Conservation (phyloP, 2,888 invertebrate species). For the Meghimatium bilineatum region DNA sequence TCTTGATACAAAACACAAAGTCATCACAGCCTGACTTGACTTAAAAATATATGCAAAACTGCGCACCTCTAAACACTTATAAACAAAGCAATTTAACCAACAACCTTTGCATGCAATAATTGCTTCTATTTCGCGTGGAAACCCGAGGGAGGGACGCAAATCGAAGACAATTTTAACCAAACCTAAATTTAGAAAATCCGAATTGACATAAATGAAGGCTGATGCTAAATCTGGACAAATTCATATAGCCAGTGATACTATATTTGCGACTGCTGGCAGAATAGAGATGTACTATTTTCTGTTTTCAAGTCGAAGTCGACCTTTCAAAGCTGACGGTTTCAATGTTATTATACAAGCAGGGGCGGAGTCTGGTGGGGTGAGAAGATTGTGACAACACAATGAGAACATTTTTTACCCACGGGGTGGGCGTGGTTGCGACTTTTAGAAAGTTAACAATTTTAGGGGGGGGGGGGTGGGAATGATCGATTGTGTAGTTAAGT, state of each 20-base stretch:
- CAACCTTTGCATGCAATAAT: background rate
- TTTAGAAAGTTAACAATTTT: background rate
- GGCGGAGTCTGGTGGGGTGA: background rate
- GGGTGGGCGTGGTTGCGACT: background rate
- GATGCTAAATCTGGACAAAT: constrained; percentile 2
- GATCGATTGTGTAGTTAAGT: background rate
- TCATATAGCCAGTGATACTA: background rate
- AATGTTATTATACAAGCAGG: background rate
- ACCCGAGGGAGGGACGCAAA: background rate
- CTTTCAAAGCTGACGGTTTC: background rate
- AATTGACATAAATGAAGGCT: background rate
- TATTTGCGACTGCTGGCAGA: background rate
- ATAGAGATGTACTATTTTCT: background rate
- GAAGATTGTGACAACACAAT: background rate
- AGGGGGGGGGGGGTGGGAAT: too few species aligned
- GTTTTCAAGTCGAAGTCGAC: background rate
- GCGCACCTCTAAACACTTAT: background rate
- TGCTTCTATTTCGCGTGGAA: background rate
- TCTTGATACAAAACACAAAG: background rate
- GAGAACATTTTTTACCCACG: background rate
- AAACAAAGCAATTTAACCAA: background rate
- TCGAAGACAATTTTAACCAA: background rate
- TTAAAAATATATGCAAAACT: background rate
- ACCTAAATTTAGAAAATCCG: background rate
- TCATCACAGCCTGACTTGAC: background rate